Percentiles rank a stretch among this genome's conserved stretches.
These are phyloP conservation scores for Eretmocerus hayati DNA, from an alignment of 2,888 invertebrate species.

Conservation along the genomic window DNA sequence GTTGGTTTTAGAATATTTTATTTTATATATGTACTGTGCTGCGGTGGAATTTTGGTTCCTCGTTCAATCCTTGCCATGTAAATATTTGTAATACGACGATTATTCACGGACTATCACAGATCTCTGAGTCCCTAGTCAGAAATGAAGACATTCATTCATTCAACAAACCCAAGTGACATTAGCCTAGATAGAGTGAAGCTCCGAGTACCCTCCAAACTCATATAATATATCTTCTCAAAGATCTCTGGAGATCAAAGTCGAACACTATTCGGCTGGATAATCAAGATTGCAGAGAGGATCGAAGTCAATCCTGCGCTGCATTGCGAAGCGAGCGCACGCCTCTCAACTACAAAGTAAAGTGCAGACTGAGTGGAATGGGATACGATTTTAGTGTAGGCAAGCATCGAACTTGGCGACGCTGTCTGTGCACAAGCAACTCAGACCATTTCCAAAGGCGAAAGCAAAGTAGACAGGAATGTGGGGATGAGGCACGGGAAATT, in stretches of 20 bases:
- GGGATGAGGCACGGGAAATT: constrained; percentile 20
- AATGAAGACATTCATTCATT: too few relatives aligned
- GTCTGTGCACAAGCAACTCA: constrained; percentile 6
- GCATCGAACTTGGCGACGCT: constrained; percentile 13
- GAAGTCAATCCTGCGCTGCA: constrained; percentile 18
- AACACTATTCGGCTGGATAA: constrained; percentile 17
- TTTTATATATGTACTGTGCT: too few relatives aligned
- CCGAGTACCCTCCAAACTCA: too few relatives aligned
- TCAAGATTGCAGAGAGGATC: constrained; percentile 22
- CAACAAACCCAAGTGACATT: too few relatives aligned
- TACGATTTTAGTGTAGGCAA: constrained; percentile 8
- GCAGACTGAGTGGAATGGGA: constrained; percentile 5
- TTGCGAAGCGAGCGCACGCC: constrained; percentile 8
- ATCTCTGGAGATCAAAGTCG: constrained; percentile 8
- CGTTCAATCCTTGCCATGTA: too few relatives aligned
- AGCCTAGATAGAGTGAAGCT: too few relatives aligned
- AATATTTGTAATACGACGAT: too few relatives aligned
- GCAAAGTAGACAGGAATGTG: constrained; percentile 8
- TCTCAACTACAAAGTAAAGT: background rate
- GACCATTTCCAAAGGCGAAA: constrained; percentile 8
- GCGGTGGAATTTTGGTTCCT: too few relatives aligned
- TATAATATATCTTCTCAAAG: constrained; percentile 15
- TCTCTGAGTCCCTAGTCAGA: too few relatives aligned
- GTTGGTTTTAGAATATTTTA: too few relatives aligned
- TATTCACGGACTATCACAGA: too few relatives aligned